phyloP scores from a whole-genome alignment of 2,797 vertebrate species.

The Danio jaintianensis region DNA sequence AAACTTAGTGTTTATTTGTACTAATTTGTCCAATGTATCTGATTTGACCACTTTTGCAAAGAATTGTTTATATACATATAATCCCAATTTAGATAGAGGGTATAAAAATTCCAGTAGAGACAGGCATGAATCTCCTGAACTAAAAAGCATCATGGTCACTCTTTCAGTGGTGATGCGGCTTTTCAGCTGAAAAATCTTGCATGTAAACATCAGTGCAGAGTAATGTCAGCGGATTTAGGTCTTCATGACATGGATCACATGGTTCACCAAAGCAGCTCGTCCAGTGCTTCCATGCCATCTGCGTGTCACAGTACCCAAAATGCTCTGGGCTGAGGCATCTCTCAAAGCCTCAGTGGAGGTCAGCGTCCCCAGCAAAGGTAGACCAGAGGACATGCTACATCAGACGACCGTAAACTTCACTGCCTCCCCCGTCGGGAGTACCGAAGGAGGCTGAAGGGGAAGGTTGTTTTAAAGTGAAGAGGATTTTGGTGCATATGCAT shows the following conservation, averaged over 20 bases:
- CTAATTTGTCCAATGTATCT: too few relatives aligned
- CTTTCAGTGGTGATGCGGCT: conserved; percentile 15
- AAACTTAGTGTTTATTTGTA: too few relatives aligned
- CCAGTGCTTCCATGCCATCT: neutral
- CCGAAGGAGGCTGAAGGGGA: conserved; percentile 55
- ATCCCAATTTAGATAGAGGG: neutral
- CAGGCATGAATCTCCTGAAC: neutral
- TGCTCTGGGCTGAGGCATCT: conserved; percentile 41
- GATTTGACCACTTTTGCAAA: too few relatives aligned
- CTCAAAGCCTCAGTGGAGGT: conserved; percentile 39
- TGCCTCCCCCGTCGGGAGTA: conserved; percentile 38
- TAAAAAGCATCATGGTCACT: neutral
- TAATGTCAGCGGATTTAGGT: conserved; percentile 19
- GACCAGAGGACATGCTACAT: conserved; percentile 58
- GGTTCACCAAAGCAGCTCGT: conserved; percentile 7
- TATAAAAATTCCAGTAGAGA: neutral
- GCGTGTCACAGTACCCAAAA: conserved; percentile 35
- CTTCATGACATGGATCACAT: conserved; percentile 29
- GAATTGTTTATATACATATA: too few relatives aligned
- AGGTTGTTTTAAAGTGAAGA: conserved; percentile 58
- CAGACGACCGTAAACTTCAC: conserved; percentile 41
- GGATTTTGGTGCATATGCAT: conserved; percentile 62
- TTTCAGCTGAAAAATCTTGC: conserved; percentile 24
- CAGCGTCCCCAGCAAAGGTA: conserved; percentile 44
- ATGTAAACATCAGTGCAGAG: neutral